Evolutionary conservation across 2,888 invertebrate genomes (phyloP).

Genomic region (Tolmerus cingulatus): DNA sequence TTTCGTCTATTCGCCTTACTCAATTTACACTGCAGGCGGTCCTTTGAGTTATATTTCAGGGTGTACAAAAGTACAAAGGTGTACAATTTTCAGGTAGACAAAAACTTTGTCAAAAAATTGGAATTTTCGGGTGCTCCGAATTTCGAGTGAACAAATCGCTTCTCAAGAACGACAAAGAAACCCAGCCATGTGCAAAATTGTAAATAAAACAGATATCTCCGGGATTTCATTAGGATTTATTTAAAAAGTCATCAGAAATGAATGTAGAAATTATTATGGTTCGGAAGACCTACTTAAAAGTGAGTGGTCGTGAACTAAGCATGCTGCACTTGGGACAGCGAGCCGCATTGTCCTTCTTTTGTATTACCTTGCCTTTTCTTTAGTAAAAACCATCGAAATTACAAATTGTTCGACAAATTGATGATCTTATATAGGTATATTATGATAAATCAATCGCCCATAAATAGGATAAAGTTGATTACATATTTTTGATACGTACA

Average conservation of each 20-base stretch:
- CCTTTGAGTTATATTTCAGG: background rate
- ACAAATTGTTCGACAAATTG: background rate
- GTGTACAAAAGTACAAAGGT: background rate
- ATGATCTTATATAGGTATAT: background rate
- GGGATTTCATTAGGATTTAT: constrained; percentile 46
- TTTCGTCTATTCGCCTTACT: background rate
- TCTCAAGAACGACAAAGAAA: background rate
- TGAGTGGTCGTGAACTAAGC: background rate
- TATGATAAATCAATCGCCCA: background rate
- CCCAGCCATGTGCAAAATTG: constrained; percentile 45
- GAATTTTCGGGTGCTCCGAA: background rate
- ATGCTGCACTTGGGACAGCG: background rate
- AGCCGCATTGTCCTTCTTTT: background rate
- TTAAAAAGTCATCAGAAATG: constrained; percentile 46
- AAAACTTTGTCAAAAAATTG: background rate
- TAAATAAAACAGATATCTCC: constrained; percentile 41
- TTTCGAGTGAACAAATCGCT: constrained; percentile 16
- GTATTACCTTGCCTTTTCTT: background rate
- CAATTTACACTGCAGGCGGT: constrained; percentile 37
- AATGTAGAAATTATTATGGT: constrained; percentile 8
- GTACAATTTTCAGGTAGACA: background rate
- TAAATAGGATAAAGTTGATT: background rate
- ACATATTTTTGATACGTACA: background rate
- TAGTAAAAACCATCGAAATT: background rate
- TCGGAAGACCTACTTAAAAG: background rate